Evolutionary conservation across 92 coral and sea anemone genomes (phyloP), one percentile per base, ranked within the genome.

Genomic region (Porites divaricata): DNA sequence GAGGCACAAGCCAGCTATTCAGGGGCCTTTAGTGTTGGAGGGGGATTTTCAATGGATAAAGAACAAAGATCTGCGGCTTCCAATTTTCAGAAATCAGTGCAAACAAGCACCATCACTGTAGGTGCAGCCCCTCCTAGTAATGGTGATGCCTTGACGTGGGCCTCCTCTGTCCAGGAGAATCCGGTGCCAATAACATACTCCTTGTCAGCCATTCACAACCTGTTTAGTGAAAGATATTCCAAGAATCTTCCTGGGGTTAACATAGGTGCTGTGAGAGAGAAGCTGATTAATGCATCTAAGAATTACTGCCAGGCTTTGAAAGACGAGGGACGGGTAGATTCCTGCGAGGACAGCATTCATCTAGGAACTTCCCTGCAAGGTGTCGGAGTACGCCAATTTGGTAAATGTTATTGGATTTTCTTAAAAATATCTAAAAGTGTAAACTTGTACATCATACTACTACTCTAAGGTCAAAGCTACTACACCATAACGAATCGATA

Each of bases 1-100:
- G 77, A 85, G 3, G 93, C 61, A 52, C 93, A 90, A 79, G 93
- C 93, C 19, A 83, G 91, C 69, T 90, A 90, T 65, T 86, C 91
- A 26, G 93, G 91, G 22, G 4, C 70, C 23, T 71, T 90, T 63
- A 90, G 90, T 35, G 57, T 78, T 58, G 87, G 93, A 56, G 90
- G 88, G 1, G 91, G 93, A 4, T 90, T 90, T 66, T 79, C 90
- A 13, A 54, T 90, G 85, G 86, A 86, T 68, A 52, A 79, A 13
- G 89, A 83, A 8, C 88, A 86, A 76, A 73, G 87, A 11, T 35
- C 71, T 1, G 93, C 93, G 5, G 91, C 93, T 2, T 90, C 93
- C 70, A 67, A 70, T 1, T 90, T 90, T 72, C 17, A 87, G 15
- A 80, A 90, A 14, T 73, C 56, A 3, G 93, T 87, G 0, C 85